Conservation (phyloP, 2,113 vertebrate species). For the Epinephelus fuscoguttatus region DNA sequence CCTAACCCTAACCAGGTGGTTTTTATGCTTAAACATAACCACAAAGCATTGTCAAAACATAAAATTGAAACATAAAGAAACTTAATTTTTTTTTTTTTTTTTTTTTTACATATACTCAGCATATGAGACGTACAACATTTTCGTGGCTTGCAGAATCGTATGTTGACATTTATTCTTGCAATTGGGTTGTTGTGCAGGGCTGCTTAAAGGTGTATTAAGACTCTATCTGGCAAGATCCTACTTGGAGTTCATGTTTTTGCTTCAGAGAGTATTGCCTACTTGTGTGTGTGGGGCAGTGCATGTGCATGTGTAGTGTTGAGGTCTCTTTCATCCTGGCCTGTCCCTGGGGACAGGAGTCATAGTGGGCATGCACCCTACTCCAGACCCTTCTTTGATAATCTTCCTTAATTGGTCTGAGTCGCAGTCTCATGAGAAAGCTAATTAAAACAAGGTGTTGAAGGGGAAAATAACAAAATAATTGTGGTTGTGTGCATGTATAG, state of each 20-base stretch:
- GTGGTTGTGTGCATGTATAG: conserved; percentile 45
- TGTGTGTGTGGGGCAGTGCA: conserved; percentile 38
- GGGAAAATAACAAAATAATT: conserved; percentile 75
- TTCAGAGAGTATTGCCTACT: conserved; percentile 25
- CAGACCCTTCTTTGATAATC: conserved; percentile 83
- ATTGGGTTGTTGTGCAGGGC: conserved; percentile 16
- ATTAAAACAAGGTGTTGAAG: conserved; percentile 84
- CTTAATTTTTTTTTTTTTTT: too few species aligned
- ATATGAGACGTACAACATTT: too few species aligned
- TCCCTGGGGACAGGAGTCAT: conserved; percentile 74
- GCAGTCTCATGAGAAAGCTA: conserved; percentile 80
- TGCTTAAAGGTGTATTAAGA: conserved; percentile 26
- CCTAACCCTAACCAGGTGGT: too few species aligned
- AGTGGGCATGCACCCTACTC: conserved; percentile 75
- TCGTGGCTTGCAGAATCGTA: too few species aligned
- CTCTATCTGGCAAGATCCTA: not conserved
- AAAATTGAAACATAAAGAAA: too few species aligned
- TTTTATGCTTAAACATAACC: too few species aligned
- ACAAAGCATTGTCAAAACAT: too few species aligned
- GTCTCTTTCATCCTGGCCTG: conserved; percentile 78
- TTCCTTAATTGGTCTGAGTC: conserved; percentile 80
- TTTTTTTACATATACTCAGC: too few species aligned
- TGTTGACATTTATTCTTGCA: too few species aligned
- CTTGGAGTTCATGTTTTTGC: conserved; percentile 41
- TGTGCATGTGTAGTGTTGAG: conserved; percentile 27